Evolutionary conservation across 2,113 vertebrate genomes (phyloP), one percentile per base, ranked within the genome.

Genomic region (Scartelaos histophorus): DNA sequence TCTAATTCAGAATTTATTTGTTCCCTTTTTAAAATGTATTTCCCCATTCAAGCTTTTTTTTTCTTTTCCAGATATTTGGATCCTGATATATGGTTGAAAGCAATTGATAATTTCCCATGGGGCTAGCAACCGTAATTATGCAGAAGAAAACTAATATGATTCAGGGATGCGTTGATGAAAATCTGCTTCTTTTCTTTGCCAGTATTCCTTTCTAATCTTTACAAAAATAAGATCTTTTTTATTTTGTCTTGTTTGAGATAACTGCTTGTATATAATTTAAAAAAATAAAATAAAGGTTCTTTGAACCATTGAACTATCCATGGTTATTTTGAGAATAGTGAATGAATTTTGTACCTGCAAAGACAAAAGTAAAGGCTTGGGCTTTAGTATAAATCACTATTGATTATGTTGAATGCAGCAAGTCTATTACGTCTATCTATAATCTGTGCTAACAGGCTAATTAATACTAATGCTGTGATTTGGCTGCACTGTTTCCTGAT

Each of bases 71-170:
- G 19, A n/a, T 38, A n/a, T 64, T 13, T 16, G 17, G 17, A 25
- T 61, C 15, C 58, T 35, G 3, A n/a, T 64, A 64, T 64, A n/a
- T 64, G 60, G 43, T 49, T 53, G 38, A 73, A 68, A 19, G 58
- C 56, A 66, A 51, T 67, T 51, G 67, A 49, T 71, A 66, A 83
- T 79, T 81, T 79, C 78, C 80, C 73, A 3, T 19, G 66, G 72
- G 80, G 70, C 53, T 76, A 68, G 46, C 49, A 56, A 67, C 53
- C 53, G 25, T 74, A 60, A 76, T 72, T 80, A 29, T 67, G 62
- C 70, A 17, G 47, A 43, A 51, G 51, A 65, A 71, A 51, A 65
- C 60, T 25, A 58, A 38, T 54, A 29, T 29, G 22, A 77, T 56
- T 69, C 21, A 25, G 22, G 71, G 11, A 16, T 29, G 2, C 21